Conservation (phyloP, 2,113 vertebrate species). For the Ptilorrhoa leucosticta region DNA sequence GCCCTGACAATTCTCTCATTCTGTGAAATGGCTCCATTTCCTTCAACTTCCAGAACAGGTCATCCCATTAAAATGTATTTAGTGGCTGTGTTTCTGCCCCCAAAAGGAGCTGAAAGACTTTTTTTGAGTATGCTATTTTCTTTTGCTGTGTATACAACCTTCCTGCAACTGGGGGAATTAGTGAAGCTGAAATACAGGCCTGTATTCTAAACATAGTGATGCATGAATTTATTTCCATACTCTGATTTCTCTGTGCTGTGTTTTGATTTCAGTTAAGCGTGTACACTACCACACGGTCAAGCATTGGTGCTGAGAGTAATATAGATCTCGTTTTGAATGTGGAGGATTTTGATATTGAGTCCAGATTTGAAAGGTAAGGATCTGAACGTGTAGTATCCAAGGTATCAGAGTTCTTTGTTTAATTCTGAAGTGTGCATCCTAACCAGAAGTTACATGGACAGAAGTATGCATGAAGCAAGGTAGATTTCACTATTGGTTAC, state of each 20-base stretch:
- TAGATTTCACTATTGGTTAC: background rate
- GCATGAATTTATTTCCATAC: accelerated
- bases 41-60: background rate
- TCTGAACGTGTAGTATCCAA: background rate
- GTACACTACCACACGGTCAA: constrained; percentile 85
- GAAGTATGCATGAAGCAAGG: too few relatives aligned
- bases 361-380: constrained; percentile 90
- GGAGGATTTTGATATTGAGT: constrained; percentile 88
- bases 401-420: background rate
- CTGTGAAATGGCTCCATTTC: background rate
- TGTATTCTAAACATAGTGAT: accelerated
- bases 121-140: accelerated
- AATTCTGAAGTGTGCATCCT: background rate
- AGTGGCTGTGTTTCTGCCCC: background rate
- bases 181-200: background rate
- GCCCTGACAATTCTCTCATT: background rate
- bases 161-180: too few relatives aligned
- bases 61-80: accelerated
- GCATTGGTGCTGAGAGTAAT: constrained; percentile 78
- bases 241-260: background rate
- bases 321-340: constrained; percentile 89
- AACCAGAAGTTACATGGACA: accelerated
- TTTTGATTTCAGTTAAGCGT: constrained; percentile 83
- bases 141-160: accelerated
- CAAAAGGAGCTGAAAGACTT: background rate